phyloP scores from a whole-genome alignment of 1,140 invertebrate genomes.

The Meteorus sp. region DNA sequence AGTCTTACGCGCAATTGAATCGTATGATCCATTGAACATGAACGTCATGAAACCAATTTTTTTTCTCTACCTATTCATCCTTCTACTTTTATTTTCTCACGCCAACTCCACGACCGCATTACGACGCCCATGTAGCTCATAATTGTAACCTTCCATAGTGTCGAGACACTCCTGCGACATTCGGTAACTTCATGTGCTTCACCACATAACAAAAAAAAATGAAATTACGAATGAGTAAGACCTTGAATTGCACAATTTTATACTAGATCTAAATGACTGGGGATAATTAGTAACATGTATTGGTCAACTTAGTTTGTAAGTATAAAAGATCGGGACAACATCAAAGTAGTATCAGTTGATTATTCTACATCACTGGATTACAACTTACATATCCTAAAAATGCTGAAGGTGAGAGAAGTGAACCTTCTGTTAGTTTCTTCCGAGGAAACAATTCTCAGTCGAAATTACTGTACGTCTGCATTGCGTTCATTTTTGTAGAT shows the following conservation, averaged over 20 bases:
- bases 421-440: background rate
- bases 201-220: slow-evolving; percentile 37
- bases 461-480: too few species aligned
- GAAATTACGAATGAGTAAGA: slow-evolving; percentile 34
- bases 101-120: background rate
- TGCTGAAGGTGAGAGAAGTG: slow-evolving; percentile 17
- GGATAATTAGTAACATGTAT: background rate
- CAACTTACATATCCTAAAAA: background rate
- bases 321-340: slow-evolving; percentile 19
- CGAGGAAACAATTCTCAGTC: too few species aligned
- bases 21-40: background rate
- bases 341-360: slow-evolving; percentile 17
- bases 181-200: slow-evolving; percentile 39
- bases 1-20: background rate
- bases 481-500: slow-evolving; percentile 29
- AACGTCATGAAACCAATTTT: background rate
- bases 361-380: background rate
- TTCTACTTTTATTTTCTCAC: background rate
- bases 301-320: background rate
- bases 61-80: too few species aligned
- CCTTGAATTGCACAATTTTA: slow-evolving; percentile 49
- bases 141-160: background rate
- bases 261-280: slow-evolving; percentile 1
- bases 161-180: slow-evolving; percentile 23
- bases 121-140: too few species aligned